phyloP scores from a whole-genome alignment of 1,140 invertebrate genomes.

The Cepaea nemoralis region DNA sequence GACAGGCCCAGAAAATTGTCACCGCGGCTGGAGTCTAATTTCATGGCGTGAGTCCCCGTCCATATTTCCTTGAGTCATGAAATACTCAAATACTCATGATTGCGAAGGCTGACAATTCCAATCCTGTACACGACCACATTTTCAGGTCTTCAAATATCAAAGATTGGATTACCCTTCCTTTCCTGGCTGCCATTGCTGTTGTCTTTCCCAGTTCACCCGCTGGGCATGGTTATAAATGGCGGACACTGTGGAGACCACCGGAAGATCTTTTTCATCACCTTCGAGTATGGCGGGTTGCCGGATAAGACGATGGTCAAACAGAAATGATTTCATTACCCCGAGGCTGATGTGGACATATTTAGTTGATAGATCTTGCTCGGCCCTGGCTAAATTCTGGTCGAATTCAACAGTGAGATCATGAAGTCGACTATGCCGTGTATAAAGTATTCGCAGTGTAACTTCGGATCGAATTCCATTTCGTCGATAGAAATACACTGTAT shows the following conservation, averaged over 20 bases:
- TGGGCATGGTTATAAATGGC: constrained; percentile 1
- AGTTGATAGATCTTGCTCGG: background rate
- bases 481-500: background rate
- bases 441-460: constrained; percentile 2
- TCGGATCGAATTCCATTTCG: constrained; percentile 12
- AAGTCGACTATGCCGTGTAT: background rate
- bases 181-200: background rate
- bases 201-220: background rate
- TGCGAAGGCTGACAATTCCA: background rate
- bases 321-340: constrained; percentile 36
- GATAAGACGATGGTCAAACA: constrained; percentile 29
- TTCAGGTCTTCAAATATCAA: constrained; percentile 22
- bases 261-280: constrained; percentile 7
- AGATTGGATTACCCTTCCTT: constrained; percentile 30
- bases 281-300: background rate
- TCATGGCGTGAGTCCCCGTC: background rate
- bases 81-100: constrained; percentile 22
- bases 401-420: background rate
- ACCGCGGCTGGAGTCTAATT: background rate
- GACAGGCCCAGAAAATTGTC: background rate
- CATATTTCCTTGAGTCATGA: background rate
- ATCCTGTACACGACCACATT: constrained; percentile 3
- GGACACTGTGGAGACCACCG: constrained; percentile 3
- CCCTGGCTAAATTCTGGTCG: background rate
- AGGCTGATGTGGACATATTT: constrained; percentile 17